Evolutionary conservation across 2,797 vertebrate genomes (phyloP).

Genomic region (Eulemur coronatus): DNA sequence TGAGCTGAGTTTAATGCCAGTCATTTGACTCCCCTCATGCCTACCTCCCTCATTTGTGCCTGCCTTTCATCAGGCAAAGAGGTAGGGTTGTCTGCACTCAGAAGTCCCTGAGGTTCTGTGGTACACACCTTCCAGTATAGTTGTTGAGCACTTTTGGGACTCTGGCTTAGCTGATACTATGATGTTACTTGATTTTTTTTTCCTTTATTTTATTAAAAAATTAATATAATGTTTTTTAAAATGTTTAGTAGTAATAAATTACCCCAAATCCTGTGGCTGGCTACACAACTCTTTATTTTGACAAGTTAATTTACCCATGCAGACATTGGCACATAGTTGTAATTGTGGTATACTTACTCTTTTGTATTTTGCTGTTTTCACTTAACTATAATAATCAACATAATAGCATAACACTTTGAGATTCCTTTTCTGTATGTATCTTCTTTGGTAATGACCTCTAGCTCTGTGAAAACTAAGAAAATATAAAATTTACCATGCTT

Average conservation of each 20-base stretch:
- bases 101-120: not conserved
- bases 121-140: not conserved
- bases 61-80: not conserved
- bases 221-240: not conserved
- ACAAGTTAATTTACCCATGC: not conserved
- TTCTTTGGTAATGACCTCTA: constrained; percentile 22
- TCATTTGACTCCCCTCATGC: not conserved
- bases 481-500: constrained; percentile 6
- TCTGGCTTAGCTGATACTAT: not conserved
- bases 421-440: not conserved
- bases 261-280: not conserved
- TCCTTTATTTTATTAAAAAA: constrained; percentile 21
- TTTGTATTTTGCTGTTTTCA: not conserved
- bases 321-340: not conserved
- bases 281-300: constrained; percentile 3
- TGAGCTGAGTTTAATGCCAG: not conserved
- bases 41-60: not conserved
- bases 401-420: not conserved
- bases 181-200: not conserved
- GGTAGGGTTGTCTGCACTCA: not conserved
- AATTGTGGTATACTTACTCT: not conserved
- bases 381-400: not conserved
- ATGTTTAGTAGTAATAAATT: not conserved
- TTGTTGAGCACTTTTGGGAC: not conserved
- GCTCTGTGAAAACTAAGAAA: not conserved